Evolutionary conservation across 2,113 vertebrate genomes (phyloP).

Genomic region (Amblyopsis rosae): DNA sequence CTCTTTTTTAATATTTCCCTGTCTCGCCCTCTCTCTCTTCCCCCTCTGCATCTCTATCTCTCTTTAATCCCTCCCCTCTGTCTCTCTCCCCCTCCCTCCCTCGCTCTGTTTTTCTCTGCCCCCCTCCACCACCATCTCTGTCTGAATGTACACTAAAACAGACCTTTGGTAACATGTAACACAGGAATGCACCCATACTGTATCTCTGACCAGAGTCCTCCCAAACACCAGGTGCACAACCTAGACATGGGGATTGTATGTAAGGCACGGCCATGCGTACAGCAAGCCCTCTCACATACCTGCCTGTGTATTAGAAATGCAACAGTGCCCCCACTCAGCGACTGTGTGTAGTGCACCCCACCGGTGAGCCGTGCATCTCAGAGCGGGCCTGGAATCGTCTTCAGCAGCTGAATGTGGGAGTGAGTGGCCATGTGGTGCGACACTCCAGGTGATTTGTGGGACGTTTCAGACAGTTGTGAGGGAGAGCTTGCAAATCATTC

Average conservation of each 20-base stretch:
- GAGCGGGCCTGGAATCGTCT: slow-evolving; percentile 33
- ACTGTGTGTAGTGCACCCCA: slow-evolving; percentile 11
- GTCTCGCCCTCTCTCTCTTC: background rate
- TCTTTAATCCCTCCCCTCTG: background rate
- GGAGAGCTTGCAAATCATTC: slow-evolving; percentile 58
- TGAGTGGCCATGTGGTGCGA: slow-evolving; percentile 48
- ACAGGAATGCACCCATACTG: slow-evolving; percentile 38
- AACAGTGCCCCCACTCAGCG: slow-evolving; percentile 61
- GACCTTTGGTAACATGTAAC: slow-evolving; percentile 53
- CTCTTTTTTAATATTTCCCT: background rate
- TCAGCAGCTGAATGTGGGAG: slow-evolving; percentile 55
- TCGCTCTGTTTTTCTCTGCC: background rate
- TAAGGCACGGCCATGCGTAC: slow-evolving; percentile 24
- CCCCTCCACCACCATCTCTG: slow-evolving; percentile 14
- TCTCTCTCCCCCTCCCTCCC: background rate
- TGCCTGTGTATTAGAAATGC: slow-evolving; percentile 24
- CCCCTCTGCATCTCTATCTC: background rate
- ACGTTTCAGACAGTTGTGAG: slow-evolving; percentile 52
- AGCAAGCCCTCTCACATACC: slow-evolving; percentile 22
- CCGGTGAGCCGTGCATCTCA: slow-evolving; percentile 19
- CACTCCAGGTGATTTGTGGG: slow-evolving; percentile 62
- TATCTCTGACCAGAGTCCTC: slow-evolving; percentile 59
- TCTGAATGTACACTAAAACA: slow-evolving; percentile 44
- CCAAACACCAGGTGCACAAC: slow-evolving; percentile 50
- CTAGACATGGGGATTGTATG: slow-evolving; percentile 51